phyloP scores from a whole-genome alignment of 2,888 invertebrate genomes.

The Asteroscopus sphinx region DNA sequence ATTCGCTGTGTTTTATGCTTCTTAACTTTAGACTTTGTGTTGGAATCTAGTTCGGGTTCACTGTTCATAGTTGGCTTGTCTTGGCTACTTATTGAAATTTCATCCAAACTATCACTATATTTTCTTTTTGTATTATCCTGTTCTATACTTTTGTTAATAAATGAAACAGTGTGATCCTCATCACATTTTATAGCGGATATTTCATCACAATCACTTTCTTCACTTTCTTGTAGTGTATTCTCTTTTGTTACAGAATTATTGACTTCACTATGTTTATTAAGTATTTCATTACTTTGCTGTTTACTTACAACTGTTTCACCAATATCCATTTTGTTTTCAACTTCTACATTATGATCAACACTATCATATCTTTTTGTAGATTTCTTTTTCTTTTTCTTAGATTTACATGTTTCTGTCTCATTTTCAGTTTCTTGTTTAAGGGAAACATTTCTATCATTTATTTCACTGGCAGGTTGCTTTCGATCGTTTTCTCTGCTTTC shows the following conservation, averaged over 20 bases:
- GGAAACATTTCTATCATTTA: slow-evolving; percentile 20
- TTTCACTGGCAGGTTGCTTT: slow-evolving; percentile 32
- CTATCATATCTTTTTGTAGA: slow-evolving; percentile 52
- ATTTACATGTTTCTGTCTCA: slow-evolving; percentile 38
- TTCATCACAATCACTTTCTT: slow-evolving; percentile 40
- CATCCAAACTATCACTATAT: slow-evolving; percentile 15
- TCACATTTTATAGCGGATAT: slow-evolving; percentile 57
- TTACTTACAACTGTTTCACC: slow-evolving; percentile 15
- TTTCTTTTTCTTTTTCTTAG: slow-evolving; percentile 61
- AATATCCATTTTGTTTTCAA: slow-evolving; percentile 24
- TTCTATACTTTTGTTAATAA: slow-evolving; percentile 22
- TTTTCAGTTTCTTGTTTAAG: slow-evolving; percentile 16
- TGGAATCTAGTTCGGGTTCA: background rate
- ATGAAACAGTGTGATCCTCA: slow-evolving; percentile 41
- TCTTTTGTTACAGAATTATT: slow-evolving; percentile 21
- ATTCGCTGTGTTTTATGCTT: slow-evolving; percentile 56
- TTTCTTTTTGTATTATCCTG: slow-evolving; percentile 13
- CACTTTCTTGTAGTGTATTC: slow-evolving; percentile 27
- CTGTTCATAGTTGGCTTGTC: slow-evolving; percentile 4
- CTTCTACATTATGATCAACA: slow-evolving; percentile 18
- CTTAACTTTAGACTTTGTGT: slow-evolving; percentile 8
- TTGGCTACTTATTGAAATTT: slow-evolving; percentile 10
- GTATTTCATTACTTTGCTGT: background rate
- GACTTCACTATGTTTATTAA: background rate
- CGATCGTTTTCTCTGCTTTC: slow-evolving; percentile 34